phyloP scores from a whole-genome alignment of 1,140 invertebrate species.

The Ceratitis capitata region DNA sequence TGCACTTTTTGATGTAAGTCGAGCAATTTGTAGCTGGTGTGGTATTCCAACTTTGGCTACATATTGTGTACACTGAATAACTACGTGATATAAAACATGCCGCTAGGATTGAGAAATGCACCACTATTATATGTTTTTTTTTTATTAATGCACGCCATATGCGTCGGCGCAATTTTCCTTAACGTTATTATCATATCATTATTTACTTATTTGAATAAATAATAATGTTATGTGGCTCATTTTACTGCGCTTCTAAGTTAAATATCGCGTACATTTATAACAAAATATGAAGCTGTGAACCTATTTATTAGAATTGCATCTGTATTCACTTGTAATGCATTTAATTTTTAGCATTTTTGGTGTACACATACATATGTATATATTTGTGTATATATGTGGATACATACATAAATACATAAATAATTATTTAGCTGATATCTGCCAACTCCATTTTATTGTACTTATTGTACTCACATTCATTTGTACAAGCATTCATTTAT shows the following conservation, averaged over 20 bases:
- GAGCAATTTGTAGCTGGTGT: neutral
- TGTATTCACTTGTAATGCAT: neutral
- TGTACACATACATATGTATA: neutral
- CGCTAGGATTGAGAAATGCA: neutral
- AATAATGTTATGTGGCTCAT: too few relatives aligned
- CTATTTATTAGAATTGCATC: neutral
- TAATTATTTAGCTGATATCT: neutral
- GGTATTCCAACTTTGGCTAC: neutral
- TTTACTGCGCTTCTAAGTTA: too few relatives aligned
- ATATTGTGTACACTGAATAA: neutral
- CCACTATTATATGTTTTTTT: too few relatives aligned
- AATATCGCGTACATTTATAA: too few relatives aligned
- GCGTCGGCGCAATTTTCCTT: neutral
- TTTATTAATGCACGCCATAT: neutral
- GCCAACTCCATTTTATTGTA: neutral
- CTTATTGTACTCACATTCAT: too few relatives aligned
- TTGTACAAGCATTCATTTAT: too few relatives aligned
- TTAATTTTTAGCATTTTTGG: neutral
- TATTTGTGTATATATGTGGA: neutral
- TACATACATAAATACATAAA: neutral
- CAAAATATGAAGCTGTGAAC: neutral
- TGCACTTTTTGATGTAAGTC: too few relatives aligned
- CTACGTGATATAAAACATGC: neutral
- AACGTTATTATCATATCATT: neutral
- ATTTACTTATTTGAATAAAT: neutral